phyloP scores from a whole-genome alignment of 2,888 invertebrate species.

The Dioctria linearis region DNA sequence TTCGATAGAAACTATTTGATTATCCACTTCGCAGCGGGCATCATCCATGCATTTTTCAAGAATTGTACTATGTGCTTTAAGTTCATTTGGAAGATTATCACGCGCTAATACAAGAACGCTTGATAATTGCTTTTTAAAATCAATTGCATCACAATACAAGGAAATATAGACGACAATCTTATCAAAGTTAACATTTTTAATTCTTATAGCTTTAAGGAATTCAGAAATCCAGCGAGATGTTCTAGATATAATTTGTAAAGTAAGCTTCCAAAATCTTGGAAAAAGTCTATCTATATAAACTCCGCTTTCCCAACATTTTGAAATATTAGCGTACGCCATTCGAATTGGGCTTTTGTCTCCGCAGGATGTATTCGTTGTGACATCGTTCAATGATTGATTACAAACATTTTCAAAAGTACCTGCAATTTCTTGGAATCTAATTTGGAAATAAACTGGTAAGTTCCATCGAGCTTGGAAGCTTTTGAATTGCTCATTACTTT shows the following conservation, averaged over 20 bases:
- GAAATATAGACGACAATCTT: constrained; percentile 18
- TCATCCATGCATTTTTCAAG: constrained; percentile 55
- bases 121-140: constrained; percentile 50
- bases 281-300: constrained; percentile 85
- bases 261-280: constrained; percentile 91
- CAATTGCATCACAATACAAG: constrained; percentile 55
- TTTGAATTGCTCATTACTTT: constrained; percentile 80
- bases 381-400: constrained; percentile 1
- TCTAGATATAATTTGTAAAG: constrained; percentile 85
- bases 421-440: constrained; percentile 90
- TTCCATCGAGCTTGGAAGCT: constrained; percentile 92
- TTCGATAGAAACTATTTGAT: constrained; percentile 65
- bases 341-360: constrained; percentile 61
- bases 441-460: constrained; percentile 95
- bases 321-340: constrained; percentile 73
- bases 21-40: constrained; percentile 27
- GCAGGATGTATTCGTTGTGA: not conserved
- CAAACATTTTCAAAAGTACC: constrained; percentile 68
- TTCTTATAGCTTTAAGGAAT: not conserved
- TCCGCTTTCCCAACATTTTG: constrained; percentile 83
- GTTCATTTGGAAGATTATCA: constrained; percentile 48
- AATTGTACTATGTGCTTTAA: constrained; percentile 20
- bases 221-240: constrained; percentile 81
- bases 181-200: not conserved
- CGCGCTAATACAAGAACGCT: constrained; percentile 42